Percentiles rank a stretch among this genome's conserved stretches.
These are phyloP conservation scores for Mastacembelus armatus DNA, from an alignment of 2,797 vertebrate genomes.

Conservation along the genomic window DNA sequence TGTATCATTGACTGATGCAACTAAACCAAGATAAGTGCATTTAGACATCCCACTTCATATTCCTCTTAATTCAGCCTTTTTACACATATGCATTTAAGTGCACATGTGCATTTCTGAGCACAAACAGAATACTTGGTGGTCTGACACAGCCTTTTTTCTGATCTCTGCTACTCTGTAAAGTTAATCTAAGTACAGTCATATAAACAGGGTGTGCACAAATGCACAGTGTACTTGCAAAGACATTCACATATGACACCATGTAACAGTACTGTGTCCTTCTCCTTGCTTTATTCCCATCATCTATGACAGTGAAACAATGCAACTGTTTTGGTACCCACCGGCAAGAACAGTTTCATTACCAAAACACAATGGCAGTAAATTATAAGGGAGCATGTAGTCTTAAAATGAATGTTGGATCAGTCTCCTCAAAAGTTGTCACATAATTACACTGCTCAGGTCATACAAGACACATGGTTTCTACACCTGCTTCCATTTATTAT, in stretches of 20 bases:
- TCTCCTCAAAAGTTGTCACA: neutral
- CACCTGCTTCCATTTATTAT: neutral
- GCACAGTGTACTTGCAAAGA: neutral
- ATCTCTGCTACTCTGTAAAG: neutral
- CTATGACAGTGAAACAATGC: conserved; percentile 46
- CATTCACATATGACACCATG: conserved; percentile 6
- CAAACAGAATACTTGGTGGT: no score
- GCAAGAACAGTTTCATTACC: conserved; percentile 39
- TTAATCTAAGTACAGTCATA: conserved; percentile 9
- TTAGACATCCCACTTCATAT: neutral
- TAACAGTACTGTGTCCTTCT: conserved; percentile 34
- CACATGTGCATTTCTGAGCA: no score
- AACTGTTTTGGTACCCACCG: conserved; percentile 31
- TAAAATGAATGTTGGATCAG: conserved; percentile 16
- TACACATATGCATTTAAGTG: neutral
- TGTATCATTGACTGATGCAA: neutral
- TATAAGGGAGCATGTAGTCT: conserved; percentile 17
- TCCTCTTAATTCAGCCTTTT: neutral
- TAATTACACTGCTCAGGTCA: conserved; percentile 8
- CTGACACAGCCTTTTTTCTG: neutral
- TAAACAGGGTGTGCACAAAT: conserved; percentile 21
- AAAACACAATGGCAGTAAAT: conserved; percentile 41
- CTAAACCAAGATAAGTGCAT: neutral
- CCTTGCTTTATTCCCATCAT: conserved; percentile 49
- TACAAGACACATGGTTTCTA: neutral